Conservation (phyloP, 2,888 invertebrate genomes). For the Scelioninae gen. 2 region DNA sequence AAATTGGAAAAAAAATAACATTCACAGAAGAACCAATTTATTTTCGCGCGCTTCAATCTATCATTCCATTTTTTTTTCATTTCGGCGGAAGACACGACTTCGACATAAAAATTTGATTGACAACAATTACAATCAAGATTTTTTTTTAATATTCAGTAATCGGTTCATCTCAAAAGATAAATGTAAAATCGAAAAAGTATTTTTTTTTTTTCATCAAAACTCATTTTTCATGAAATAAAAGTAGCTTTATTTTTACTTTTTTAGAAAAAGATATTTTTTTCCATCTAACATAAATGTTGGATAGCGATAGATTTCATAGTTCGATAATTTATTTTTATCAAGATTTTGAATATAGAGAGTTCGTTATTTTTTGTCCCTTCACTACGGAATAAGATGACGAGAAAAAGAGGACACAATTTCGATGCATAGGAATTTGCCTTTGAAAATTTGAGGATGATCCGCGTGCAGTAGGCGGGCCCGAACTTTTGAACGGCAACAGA, state of each 20-base stretch:
- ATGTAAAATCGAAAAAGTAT: not conserved
- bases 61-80: slow-evolving; percentile 25
- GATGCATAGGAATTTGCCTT: slow-evolving; percentile 61
- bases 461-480: slow-evolving; percentile 64
- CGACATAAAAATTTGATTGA: slow-evolving; percentile 9
- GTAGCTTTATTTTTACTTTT: too few species aligned
- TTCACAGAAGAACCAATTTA: slow-evolving; percentile 40
- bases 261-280: too few species aligned
- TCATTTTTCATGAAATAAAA: too few species aligned
- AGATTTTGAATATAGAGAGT: not conserved
- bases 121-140: slow-evolving; percentile 11
- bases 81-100: not conserved
- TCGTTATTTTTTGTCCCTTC: slow-evolving; percentile 1
- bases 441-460: slow-evolving; percentile 67
- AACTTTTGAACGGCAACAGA: slow-evolving; percentile 69
- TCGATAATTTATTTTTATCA: too few species aligned
- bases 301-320: too few species aligned
- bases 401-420: slow-evolving; percentile 45
- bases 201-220: too few species aligned
- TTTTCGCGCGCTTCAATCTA: slow-evolving; percentile 32
- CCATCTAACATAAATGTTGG: too few species aligned
- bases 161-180: not conserved
- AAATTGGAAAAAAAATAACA: slow-evolving; percentile 36
- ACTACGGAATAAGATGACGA: slow-evolving; percentile 14
- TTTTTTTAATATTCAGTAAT: not conserved